These are phyloP conservation scores for Spermophilus dauricus DNA, from an alignment of 2,113 vertebrate species.

Conservation along the genomic window DNA sequence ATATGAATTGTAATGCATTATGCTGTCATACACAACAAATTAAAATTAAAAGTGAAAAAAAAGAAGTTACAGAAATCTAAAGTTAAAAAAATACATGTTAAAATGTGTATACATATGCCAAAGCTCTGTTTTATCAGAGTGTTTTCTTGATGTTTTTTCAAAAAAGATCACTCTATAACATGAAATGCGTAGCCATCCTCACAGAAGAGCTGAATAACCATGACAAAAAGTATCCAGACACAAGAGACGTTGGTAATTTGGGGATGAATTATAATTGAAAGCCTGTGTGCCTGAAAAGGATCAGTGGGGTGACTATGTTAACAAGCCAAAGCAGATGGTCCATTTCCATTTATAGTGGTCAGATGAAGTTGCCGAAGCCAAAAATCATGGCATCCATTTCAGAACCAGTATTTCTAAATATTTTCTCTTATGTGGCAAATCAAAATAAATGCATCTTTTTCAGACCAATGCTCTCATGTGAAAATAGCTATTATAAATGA, in stretches of 20 bases:
- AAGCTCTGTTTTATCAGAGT: not conserved
- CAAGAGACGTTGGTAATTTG: not conserved
- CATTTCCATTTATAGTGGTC: not conserved
- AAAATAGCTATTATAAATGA: slow-evolving; percentile 49
- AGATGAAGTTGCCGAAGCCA: not conserved
- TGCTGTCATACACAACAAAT: too few species aligned
- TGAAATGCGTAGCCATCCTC: not conserved
- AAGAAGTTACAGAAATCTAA: too few species aligned
- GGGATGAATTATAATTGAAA: not conserved
- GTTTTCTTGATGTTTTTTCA: not conserved
- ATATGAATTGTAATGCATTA: too few species aligned
- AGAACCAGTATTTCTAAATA: slow-evolving; percentile 1
- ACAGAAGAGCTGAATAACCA: not conserved
- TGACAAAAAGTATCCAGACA: not conserved
- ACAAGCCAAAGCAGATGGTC: slow-evolving; percentile 54
- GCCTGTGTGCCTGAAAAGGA: not conserved
- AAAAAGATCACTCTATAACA: not conserved
- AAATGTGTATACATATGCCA: not conserved
- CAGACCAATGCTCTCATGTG: not conserved
- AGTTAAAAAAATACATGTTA: not conserved
- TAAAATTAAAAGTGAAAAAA: too few species aligned
- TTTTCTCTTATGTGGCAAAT: not conserved
- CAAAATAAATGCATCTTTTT: slow-evolving; percentile 56
- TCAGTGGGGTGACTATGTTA: not conserved
- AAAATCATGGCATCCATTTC: slow-evolving; percentile 18